Evolutionary conservation across 2,113 vertebrate genomes (phyloP).

Genomic region (Otolemur garnettii): DNA sequence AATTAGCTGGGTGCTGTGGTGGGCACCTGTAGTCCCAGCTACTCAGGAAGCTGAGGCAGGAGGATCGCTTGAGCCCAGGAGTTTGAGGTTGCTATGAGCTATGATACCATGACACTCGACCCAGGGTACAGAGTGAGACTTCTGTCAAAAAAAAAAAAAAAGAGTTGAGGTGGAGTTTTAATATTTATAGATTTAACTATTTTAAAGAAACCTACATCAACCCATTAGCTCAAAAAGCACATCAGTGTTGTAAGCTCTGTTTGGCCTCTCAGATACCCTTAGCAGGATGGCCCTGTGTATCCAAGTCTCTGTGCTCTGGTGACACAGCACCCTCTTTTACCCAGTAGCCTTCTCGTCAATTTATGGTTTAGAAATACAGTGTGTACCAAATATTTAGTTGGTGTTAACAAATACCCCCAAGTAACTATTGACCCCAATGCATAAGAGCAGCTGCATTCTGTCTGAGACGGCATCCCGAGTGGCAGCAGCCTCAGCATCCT

Average conservation of each 20-base stretch:
- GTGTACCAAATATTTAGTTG: neutral
- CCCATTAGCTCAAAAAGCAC: neutral
- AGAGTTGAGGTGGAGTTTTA: neutral
- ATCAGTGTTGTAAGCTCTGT: fast-evolving
- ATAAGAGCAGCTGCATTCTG: fast-evolving
- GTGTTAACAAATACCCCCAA: neutral
- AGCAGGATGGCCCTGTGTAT: neutral
- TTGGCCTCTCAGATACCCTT: neutral
- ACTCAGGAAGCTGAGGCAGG: too few relatives aligned
- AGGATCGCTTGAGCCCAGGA: too few relatives aligned
- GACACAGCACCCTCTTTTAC: neutral
- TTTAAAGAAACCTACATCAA: neutral
- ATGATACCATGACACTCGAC: too few relatives aligned
- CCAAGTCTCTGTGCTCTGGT: neutral
- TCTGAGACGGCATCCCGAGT: too few relatives aligned
- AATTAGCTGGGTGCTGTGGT: too few relatives aligned
- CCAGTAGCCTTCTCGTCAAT: fast-evolving
- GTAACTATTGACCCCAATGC: neutral
- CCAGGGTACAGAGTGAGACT: too few relatives aligned
- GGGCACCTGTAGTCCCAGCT: too few relatives aligned
- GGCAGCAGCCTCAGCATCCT: fast-evolving
- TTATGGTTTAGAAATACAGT: too few relatives aligned
- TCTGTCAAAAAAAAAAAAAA: too few relatives aligned
- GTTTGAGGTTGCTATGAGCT: too few relatives aligned
- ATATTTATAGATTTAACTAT: neutral